Evolutionary conservation across 30 jellyfish, hydroid and myxozoan genomes (phyloP).

Genomic region (Aurelia aurita): DNA sequence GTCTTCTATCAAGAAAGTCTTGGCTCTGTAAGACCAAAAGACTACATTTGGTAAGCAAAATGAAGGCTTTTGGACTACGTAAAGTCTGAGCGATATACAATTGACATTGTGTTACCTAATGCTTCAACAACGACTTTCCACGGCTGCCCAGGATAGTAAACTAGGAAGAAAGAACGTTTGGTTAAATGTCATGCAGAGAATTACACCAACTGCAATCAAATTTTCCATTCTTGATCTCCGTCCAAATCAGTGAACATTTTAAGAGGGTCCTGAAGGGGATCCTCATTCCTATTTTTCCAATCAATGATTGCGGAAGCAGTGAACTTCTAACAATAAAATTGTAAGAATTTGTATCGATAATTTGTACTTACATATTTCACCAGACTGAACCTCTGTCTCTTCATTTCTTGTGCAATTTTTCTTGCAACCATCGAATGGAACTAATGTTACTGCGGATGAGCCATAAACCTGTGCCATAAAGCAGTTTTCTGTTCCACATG

Average conservation of each 20-base stretch:
- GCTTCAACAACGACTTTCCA: conserved; percentile 70
- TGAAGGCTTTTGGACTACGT: conserved; percentile 36
- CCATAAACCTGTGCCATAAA: conserved; percentile 70
- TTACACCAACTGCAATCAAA: too few relatives aligned
- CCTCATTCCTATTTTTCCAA: too few relatives aligned
- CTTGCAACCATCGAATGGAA: conserved; percentile 59
- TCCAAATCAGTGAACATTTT: too few relatives aligned
- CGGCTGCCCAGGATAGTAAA: conserved; percentile 70
- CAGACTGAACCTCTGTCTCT: conserved; percentile 19
- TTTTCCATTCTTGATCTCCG: too few relatives aligned
- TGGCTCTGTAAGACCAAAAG: too few relatives aligned
- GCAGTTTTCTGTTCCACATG: conserved; percentile 70
- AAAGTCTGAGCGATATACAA: conserved; percentile 68
- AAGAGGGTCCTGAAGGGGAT: too few relatives aligned
- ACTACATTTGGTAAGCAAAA: too few relatives aligned
- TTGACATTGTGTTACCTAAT: conserved; percentile 13
- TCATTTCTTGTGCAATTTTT: conserved; percentile 47
- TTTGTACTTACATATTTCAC: conserved; percentile 53
- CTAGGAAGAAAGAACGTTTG: conserved; percentile 5
- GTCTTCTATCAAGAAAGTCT: too few relatives aligned
- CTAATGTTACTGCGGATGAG: conserved; percentile 39
- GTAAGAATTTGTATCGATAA: neutral
- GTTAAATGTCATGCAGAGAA: too few relatives aligned
- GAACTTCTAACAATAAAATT: neutral
- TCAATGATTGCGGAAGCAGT: too few relatives aligned